Evolutionary conservation across 2,888 invertebrate genomes (phyloP).

Genomic region (Sinelater perroti): DNA sequence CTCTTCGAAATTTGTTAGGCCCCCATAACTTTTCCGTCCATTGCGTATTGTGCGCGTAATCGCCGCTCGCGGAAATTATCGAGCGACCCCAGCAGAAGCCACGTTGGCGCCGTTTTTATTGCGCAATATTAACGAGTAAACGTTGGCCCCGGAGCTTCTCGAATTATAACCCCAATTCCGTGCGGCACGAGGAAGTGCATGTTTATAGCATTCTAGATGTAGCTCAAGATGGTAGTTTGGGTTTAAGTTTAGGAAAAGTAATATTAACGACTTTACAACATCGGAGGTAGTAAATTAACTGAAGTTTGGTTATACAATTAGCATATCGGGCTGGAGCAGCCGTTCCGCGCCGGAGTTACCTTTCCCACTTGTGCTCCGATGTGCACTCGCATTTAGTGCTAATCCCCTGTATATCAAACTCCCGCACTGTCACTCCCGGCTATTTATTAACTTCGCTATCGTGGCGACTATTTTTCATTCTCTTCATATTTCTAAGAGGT

Average conservation of each 20-base stretch:
- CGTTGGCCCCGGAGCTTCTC: background rate
- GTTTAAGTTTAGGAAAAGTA: slow-evolving; percentile 18
- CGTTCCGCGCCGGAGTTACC: slow-evolving; percentile 31
- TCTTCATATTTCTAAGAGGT: slow-evolving; percentile 47
- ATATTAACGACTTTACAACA: slow-evolving; percentile 42
- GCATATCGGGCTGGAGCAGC: slow-evolving; percentile 41
- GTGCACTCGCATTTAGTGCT: slow-evolving; percentile 23
- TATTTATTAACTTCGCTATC: slow-evolving; percentile 52
- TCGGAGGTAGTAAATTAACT: slow-evolving; percentile 22
- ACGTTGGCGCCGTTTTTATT: background rate
- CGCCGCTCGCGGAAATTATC: background rate
- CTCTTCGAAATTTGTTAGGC: slow-evolving; percentile 24
- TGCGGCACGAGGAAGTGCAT: background rate
- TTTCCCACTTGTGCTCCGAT: slow-evolving; percentile 23
- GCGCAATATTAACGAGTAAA: background rate
- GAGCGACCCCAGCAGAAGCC: too few species aligned
- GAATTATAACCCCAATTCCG: background rate
- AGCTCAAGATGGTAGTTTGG: slow-evolving; percentile 8
- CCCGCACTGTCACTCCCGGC: slow-evolving; percentile 49
- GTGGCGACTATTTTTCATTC: slow-evolving; percentile 50
- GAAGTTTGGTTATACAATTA: slow-evolving; percentile 38
- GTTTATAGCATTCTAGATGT: slow-evolving; percentile 5
- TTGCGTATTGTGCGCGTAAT: slow-evolving; percentile 5
- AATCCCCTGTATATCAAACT: slow-evolving; percentile 50
- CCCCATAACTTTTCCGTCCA: slow-evolving; percentile 2